Conservation (phyloP, 2,888 invertebrate genomes). For the Melanargia galathea region DNA sequence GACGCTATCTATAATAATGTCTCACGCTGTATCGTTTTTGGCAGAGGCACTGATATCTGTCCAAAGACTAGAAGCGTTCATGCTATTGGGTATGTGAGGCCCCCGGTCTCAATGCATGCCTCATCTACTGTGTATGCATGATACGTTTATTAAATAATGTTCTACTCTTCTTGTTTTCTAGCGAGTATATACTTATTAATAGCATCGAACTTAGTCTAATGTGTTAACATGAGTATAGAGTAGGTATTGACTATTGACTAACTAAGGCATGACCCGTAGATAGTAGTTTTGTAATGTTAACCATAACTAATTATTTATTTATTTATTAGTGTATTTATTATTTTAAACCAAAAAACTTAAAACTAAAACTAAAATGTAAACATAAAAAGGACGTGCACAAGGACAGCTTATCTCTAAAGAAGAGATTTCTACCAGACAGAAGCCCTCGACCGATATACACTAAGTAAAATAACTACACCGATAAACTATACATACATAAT, state of each 20-base stretch:
- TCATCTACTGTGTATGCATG: slow-evolving; percentile 43
- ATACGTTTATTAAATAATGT: slow-evolving; percentile 35
- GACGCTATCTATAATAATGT: slow-evolving; percentile 84
- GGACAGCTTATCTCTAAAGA: too few species aligned
- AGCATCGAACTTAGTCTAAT: background rate
- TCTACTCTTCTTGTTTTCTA: slow-evolving; percentile 23
- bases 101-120: slow-evolving; percentile 43
- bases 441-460: too few species aligned
- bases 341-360: too few species aligned
- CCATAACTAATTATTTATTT: too few species aligned
- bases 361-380: too few species aligned
- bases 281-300: slow-evolving; percentile 12
- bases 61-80: slow-evolving; percentile 82
- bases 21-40: slow-evolving; percentile 80
- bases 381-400: too few species aligned
- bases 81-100: slow-evolving; percentile 77
- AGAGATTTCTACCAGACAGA: too few species aligned
- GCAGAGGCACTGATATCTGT: slow-evolving; percentile 84
- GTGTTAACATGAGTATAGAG: slow-evolving; percentile 5
- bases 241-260: slow-evolving; percentile 19
- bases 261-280: slow-evolving; percentile 15
- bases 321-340: too few species aligned
- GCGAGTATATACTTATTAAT: slow-evolving; percentile 2
- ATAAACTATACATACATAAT: too few species aligned
- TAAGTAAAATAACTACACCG: too few species aligned